Percentiles rank a stretch among this genome's conserved stretches.
phyloP scores from a whole-genome alignment of 2,797 vertebrate species.

The Florisuga fusca region DNA sequence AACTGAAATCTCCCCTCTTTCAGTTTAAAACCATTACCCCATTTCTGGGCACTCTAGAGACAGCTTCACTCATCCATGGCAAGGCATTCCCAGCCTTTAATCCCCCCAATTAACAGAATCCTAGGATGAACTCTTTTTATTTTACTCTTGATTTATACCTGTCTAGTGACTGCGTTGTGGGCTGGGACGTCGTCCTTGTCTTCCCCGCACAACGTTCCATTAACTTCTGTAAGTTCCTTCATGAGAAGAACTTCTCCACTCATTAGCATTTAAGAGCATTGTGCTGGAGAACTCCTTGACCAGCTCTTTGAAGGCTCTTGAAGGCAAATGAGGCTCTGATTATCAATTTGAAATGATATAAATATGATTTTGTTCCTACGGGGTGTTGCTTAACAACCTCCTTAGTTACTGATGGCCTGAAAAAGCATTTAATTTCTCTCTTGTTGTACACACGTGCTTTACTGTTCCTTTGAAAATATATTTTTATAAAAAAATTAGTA shows the following conservation, averaged over 20 bases:
- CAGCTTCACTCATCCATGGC: background rate
- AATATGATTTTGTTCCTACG: background rate
- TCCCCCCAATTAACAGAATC: background rate
- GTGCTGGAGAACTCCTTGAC: background rate
- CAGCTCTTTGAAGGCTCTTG: background rate
- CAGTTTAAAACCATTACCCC: too few species aligned
- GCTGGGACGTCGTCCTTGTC: background rate
- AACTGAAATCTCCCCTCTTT: too few species aligned
- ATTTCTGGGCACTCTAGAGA: background rate
- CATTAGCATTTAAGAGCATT: background rate
- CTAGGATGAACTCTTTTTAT: background rate
- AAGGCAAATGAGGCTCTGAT: background rate
- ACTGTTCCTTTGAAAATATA: background rate
- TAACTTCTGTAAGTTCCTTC: background rate
- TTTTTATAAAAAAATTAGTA: background rate
- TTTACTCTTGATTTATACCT: background rate
- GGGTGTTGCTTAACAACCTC: background rate
- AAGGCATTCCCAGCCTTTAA: background rate
- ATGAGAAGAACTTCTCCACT: background rate
- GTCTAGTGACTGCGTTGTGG: background rate
- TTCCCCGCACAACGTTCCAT: background rate
- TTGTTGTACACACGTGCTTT: background rate
- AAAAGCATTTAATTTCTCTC: background rate
- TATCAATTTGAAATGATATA: background rate
- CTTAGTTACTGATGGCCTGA: background rate